phyloP scores from a whole-genome alignment of 2,888 invertebrate species.

The Cheilosia soror region DNA sequence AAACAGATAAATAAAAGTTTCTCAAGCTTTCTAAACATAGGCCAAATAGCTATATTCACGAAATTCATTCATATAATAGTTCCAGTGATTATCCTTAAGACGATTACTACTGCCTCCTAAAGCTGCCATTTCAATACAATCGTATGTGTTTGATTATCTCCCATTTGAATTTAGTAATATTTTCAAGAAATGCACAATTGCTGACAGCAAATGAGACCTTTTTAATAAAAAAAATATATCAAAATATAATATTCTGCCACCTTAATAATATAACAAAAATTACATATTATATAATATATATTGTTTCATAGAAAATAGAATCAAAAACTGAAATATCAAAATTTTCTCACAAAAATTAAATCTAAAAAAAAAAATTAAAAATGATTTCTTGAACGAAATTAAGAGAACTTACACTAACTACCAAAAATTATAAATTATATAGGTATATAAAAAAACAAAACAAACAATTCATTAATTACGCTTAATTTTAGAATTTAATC shows the following conservation, averaged over 20 bases:
- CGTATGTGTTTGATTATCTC: no score
- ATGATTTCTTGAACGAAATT: constrained; percentile 25
- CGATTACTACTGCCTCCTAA: constrained; percentile 25
- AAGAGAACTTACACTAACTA: constrained; percentile 54
- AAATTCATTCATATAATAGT: no score
- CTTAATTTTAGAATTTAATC: constrained; percentile 68
- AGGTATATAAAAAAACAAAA: constrained; percentile 10
- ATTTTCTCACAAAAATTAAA: constrained; percentile 54
- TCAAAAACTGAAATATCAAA: constrained; percentile 70
- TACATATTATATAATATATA: not conserved
- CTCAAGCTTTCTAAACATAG: no score
- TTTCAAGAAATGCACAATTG: constrained; percentile 35
- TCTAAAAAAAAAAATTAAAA: constrained; percentile 14
- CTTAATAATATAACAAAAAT: constrained; percentile 27
- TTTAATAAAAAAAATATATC: constrained; percentile 22
- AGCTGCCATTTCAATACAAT: constrained; percentile 21
- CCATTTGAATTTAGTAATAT: no score
- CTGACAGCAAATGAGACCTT: constrained; percentile 17
- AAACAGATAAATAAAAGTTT: no score
- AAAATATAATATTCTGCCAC: constrained; percentile 52
- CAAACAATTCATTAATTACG: constrained; percentile 63
- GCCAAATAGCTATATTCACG: no score
- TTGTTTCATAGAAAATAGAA: constrained; percentile 55
- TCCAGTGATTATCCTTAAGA: no score
- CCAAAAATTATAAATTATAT: constrained; percentile 69